phyloP scores from a whole-genome alignment of 2,888 invertebrate species.

The Amorpha juglandis region DNA sequence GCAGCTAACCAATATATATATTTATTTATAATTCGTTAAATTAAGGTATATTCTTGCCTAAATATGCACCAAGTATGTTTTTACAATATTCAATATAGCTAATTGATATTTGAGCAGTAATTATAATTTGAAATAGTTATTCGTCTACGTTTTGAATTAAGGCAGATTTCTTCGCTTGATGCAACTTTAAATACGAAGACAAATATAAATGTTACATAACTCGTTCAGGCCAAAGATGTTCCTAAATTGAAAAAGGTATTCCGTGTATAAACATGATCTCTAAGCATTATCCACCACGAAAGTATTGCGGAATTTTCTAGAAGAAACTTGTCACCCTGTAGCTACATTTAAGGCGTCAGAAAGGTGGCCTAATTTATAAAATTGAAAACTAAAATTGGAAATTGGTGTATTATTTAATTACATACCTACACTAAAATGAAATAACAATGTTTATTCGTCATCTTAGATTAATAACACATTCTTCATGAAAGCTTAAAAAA shows the following conservation, averaged over 20 bases:
- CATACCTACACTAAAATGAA: too few species aligned
- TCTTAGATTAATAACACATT: too few species aligned
- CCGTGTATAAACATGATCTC: constrained; percentile 3
- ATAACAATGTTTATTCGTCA: too few species aligned
- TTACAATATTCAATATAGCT: constrained; percentile 11
- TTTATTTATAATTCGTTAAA: not conserved
- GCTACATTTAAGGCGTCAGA: too few species aligned
- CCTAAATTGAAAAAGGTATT: not conserved
- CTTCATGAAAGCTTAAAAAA: not conserved
- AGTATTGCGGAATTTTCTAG: not conserved
- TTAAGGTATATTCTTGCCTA: constrained; percentile 12
- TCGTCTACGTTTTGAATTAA: too few species aligned
- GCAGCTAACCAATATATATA: constrained; percentile 7
- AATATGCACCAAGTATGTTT: not conserved
- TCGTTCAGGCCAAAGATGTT: not conserved
- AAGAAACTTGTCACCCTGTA: not conserved
- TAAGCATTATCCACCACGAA: too few species aligned
- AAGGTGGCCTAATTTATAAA: too few species aligned
- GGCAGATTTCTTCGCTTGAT: too few species aligned
- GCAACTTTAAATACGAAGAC: too few species aligned
- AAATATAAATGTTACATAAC: too few species aligned
- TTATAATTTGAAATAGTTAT: not conserved
- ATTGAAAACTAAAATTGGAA: too few species aligned
- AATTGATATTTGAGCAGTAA: not conserved
- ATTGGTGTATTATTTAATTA: too few species aligned